Evolutionary conservation across 1,140 invertebrate genomes (phyloP).

Genomic region (Amyelois transitella): DNA sequence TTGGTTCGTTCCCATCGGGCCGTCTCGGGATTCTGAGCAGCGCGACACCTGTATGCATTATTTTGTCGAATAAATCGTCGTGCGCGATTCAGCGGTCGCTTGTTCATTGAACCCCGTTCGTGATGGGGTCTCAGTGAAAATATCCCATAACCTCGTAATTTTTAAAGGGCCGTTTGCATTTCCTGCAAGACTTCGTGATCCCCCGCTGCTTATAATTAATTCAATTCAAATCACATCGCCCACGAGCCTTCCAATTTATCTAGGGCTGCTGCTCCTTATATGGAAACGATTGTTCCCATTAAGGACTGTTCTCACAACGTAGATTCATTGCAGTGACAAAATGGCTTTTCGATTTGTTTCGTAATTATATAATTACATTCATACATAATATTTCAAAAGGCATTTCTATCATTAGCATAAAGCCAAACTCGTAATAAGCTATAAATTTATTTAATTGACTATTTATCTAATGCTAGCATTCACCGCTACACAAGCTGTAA

Average conservation of each 20-base stretch:
- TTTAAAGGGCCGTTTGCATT: conserved; percentile 49
- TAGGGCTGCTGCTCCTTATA: conserved; percentile 36
- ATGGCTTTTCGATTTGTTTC: neutral
- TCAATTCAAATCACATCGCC: conserved; percentile 72
- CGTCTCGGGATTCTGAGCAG: conserved; percentile 46
- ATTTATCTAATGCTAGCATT: neutral
- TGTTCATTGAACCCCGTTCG: conserved; percentile 62
- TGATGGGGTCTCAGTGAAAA: conserved; percentile 51
- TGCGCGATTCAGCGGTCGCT: conserved; percentile 50
- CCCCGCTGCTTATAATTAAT: conserved; percentile 62
- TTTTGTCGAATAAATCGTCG: conserved; percentile 64
- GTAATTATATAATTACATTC: neutral
- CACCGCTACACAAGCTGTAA: neutral
- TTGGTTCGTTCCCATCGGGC: conserved; percentile 53
- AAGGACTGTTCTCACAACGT: conserved; percentile 15
- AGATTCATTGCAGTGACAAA: neutral
- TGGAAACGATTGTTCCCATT: conserved; percentile 35
- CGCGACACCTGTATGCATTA: conserved; percentile 70
- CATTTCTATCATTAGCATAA: neutral
- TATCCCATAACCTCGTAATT: conserved; percentile 39
- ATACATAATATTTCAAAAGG: neutral
- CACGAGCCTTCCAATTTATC: conserved; percentile 58
- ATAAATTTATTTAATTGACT: neutral
- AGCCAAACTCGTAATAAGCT: neutral
- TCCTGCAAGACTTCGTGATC: conserved; percentile 43